Conservation (phyloP, 2,888 invertebrate genomes). For the Melangyna quadrimaculata region DNA sequence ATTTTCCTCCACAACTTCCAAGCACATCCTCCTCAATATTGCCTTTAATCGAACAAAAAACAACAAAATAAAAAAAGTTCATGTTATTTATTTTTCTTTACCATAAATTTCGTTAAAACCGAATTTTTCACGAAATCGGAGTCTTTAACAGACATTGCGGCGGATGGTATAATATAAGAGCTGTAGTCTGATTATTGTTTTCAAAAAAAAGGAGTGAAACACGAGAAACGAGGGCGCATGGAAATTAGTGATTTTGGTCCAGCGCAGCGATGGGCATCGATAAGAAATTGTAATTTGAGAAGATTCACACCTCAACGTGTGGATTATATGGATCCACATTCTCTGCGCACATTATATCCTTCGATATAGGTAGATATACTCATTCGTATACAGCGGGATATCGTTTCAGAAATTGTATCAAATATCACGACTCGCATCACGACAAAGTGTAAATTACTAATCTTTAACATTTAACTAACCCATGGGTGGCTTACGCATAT, state of each 20-base stretch:
- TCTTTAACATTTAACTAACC: slow-evolving; percentile 12
- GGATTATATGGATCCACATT: neutral
- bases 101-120: slow-evolving; percentile 34
- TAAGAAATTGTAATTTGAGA: slow-evolving; percentile 55
- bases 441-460: slow-evolving; percentile 49
- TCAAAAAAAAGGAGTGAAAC: neutral
- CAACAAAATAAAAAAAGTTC: slow-evolving; percentile 9
- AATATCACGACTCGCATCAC: slow-evolving; percentile 36
- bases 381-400: slow-evolving; percentile 7
- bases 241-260: slow-evolving; percentile 51
- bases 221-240: slow-evolving; percentile 31
- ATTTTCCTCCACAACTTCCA: neutral
- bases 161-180: neutral
- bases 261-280: slow-evolving; percentile 12
- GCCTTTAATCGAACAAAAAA: neutral
- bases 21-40: neutral
- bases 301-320: slow-evolving; percentile 57
- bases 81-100: slow-evolving; percentile 38
- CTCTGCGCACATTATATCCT: slow-evolving; percentile 1
- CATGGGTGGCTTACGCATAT: slow-evolving; percentile 47
- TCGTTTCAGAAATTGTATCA: slow-evolving; percentile 60
- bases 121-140: slow-evolving; percentile 40
- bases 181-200: neutral
- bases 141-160: slow-evolving; percentile 22
- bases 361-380: neutral